Percentiles rank a stretch among this genome's conserved stretches.
These are phyloP conservation scores for Heterodera carotae DNA, from an alignment of 1,140 invertebrate genomes.

Conservation along the genomic window DNA sequence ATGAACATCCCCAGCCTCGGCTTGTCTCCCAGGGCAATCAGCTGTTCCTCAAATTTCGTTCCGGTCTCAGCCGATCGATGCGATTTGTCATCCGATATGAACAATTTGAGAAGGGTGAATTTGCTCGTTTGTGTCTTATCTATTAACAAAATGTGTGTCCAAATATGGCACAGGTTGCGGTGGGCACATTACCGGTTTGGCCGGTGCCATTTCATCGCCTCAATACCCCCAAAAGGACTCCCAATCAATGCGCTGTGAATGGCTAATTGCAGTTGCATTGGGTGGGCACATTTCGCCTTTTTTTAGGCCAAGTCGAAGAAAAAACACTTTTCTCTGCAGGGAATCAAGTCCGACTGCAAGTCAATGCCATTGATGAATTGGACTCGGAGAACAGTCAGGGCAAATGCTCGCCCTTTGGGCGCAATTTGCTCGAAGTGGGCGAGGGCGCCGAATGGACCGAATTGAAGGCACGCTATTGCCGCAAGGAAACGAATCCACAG, in stretches of 20 bases:
- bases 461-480: constrained; percentile 50
- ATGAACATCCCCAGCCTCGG: constrained; percentile 14
- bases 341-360: constrained; percentile 52
- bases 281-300: constrained; percentile 31
- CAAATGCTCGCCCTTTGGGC: constrained; percentile 52
- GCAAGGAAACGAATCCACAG: constrained; percentile 40
- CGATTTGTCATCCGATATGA: constrained; percentile 64
- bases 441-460: constrained; percentile 36
- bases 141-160: background rate
- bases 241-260: constrained; percentile 53
- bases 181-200: constrained; percentile 62
- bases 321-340: constrained; percentile 42
- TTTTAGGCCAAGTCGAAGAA: constrained; percentile 19
- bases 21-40: constrained; percentile 51
- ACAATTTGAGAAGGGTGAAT: constrained; percentile 49
- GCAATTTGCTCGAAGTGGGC: constrained; percentile 56
- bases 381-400: constrained; percentile 56
- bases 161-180: constrained; percentile 66
- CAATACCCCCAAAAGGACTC: constrained; percentile 62
- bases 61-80: constrained; percentile 57
- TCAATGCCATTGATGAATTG: constrained; percentile 53
- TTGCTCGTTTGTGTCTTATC: background rate
- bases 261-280: constrained; percentile 55
- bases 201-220: constrained; percentile 56
- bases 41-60: constrained; percentile 46